These are phyloP conservation scores for Hypena proboscidalis DNA, from an alignment of 2,888 invertebrate genomes.

Conservation along the genomic window DNA sequence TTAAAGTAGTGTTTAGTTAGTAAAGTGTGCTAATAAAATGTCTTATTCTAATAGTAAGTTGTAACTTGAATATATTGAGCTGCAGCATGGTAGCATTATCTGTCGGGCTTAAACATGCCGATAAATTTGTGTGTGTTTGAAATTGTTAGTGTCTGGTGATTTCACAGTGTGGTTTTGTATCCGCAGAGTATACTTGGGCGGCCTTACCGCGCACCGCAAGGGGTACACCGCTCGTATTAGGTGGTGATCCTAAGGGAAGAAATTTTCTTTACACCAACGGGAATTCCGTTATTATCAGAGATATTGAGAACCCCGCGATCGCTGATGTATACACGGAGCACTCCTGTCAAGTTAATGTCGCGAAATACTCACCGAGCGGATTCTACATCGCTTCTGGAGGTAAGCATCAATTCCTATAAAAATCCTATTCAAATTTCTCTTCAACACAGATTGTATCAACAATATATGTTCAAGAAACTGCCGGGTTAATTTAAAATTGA, in stretches of 20 bases:
- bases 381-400: slow-evolving; percentile 99
- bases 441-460: no score
- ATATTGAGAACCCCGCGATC: slow-evolving; percentile 97
- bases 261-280: slow-evolving; percentile 99
- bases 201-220: slow-evolving; percentile 97
- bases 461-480: no score
- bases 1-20: slow-evolving; percentile 58
- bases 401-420: slow-evolving; percentile 67
- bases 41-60: slow-evolving; percentile 82
- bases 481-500: no score
- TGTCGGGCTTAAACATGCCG: slow-evolving; percentile 38
- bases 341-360: slow-evolving; percentile 97
- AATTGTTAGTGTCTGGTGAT: slow-evolving; percentile 34
- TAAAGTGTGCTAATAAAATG: slow-evolving; percentile 67
- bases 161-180: slow-evolving; percentile 47
- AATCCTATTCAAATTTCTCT: background rate
- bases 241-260: slow-evolving; percentile 98
- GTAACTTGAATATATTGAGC: slow-evolving; percentile 36
- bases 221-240: slow-evolving; percentile 97
- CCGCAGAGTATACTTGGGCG: slow-evolving; percentile 94
- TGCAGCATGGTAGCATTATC: slow-evolving; percentile 50
- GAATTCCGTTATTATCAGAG: slow-evolving; percentile 98
- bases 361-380: slow-evolving; percentile 98
- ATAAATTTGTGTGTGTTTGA: slow-evolving; percentile 36
- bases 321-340: slow-evolving; percentile 99